Base-by-base conservation (phyloP, 1,140 invertebrate species). In the Drosophila dunni region DNA sequence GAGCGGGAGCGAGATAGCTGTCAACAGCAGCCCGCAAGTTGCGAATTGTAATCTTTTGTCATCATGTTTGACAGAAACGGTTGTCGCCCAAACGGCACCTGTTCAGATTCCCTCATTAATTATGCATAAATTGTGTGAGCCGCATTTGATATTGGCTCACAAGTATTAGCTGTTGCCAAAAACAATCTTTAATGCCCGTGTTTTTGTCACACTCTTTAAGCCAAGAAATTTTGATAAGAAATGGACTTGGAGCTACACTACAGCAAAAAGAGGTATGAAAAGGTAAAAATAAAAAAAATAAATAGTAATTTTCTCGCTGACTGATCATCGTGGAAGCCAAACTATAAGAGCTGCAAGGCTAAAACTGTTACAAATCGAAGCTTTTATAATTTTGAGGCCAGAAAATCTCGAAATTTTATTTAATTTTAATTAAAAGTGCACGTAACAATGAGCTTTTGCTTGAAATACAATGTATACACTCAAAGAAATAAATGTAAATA, bases 91-190 rank as follows among this genome's bases (percentile, higher is more conserved):
- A 63, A 67, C 6, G 24, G 85, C 83, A 89, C 84, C 84, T 89
- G 84, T 76, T 78, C 50, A 13, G 68, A 79, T 89, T 89, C 84
- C 85, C 84, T 89, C 75, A 90, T 89, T 89, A 89, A 90, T 90
- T 89, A 89, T 89, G 81, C 85, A 89, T 63, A 71, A 89, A 77
- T 81, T 34, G 24, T 68, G 7, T 15, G 7, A 42, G 34, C 64
- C 75, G 42, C 50, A 77, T 82, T 65, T 58, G 68, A 51, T 61
- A 53, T 44, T 17, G 56, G 50, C 24, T 29, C 24, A 29, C 24
- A 29, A 54, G 29, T 11, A 20, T 42, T 24, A 40, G 10, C 48
- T 40, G 45, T 54, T 46, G 15, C 24, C 24, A 38, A 46, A 60
- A 60, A 51, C 42, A 54, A 61, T 44, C 58, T 66, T 72, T 60